A percentile compares a stretch with the other conserved stretches of the same genome.
Conservation (phyloP, 2,113 vertebrate species). For the Tinamus guttatus region DNA sequence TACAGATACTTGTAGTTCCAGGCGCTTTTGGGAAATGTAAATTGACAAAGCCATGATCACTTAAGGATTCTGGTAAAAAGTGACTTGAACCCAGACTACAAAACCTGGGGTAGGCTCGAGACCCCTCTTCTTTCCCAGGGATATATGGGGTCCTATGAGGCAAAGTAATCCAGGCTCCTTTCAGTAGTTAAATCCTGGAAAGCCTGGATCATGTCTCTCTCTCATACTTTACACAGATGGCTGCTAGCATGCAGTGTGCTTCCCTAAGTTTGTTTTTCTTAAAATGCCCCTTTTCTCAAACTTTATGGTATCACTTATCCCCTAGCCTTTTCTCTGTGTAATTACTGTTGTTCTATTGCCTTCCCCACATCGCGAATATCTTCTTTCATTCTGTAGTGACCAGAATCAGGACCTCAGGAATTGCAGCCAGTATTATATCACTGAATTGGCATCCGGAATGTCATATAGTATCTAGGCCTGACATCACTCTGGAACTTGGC, state of each 20-base stretch:
- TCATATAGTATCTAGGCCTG: slow-evolving; percentile 30
- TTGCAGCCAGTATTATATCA: slow-evolving; percentile 34
- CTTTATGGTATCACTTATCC: not conserved
- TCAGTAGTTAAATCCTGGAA: not conserved
- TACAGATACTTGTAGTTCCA: not conserved
- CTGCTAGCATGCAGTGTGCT: not conserved
- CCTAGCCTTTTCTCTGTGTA: not conserved
- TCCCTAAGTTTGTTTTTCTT: not conserved
- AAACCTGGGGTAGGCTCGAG: not conserved
- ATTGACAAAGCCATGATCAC: not conserved
- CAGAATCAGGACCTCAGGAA: not conserved
- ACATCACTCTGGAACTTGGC: slow-evolving; percentile 68
- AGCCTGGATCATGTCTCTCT: not conserved
- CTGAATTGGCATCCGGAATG: slow-evolving; percentile 36
- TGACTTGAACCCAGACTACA: not conserved
- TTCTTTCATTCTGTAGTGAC: slow-evolving; percentile 25
- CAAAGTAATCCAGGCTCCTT: not conserved
- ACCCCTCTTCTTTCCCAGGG: not conserved
- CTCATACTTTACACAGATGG: not conserved
- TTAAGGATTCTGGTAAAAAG: not conserved
- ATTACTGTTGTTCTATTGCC: slow-evolving; percentile 2
- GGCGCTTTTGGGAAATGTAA: not conserved
- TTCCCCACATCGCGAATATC: slow-evolving; percentile 44
- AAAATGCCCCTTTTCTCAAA: not conserved
- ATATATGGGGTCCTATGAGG: not conserved